Percentiles rank a stretch among this genome's conserved stretches.
phyloP scores from a whole-genome alignment of 1,140 invertebrate species.

The Papilio xuthus region DNA sequence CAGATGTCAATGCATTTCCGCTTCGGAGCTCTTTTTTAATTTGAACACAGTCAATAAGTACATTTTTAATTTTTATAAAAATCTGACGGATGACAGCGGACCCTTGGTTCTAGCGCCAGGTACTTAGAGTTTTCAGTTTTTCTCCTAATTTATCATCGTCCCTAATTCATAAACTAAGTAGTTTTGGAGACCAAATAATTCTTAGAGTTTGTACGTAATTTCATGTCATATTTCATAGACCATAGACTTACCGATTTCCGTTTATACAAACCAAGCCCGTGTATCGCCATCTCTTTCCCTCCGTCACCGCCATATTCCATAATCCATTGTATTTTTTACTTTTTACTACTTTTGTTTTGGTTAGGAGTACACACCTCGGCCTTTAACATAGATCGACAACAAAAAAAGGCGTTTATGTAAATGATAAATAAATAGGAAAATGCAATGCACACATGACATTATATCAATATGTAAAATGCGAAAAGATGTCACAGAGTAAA shows the following conservation, averaged over 20 bases:
- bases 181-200: not conserved
- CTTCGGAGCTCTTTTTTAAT: no score
- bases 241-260: conserved; percentile 25
- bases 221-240: not conserved
- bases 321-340: conserved; percentile 18
- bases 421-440: conserved; percentile 43
- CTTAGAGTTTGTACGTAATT: not conserved
- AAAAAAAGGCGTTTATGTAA: conserved; percentile 58
- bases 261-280: conserved; percentile 29
- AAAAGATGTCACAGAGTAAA: conserved; percentile 28
- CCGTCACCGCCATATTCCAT: conserved; percentile 13
- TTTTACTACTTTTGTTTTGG: conserved; percentile 39
- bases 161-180: not conserved
- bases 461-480: conserved; percentile 43
- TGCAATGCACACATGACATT: conserved; percentile 49
- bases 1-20: no score
- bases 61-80: no score
- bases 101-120: no score
- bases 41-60: no score
- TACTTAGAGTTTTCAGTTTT: no score
- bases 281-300: not conserved
- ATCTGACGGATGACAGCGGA: no score
- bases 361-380: conserved; percentile 49
- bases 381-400: conserved; percentile 78
- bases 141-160: not conserved